These are phyloP conservation scores for Indicator indicator DNA, from an alignment of 2,113 vertebrate genomes.

Conservation along the genomic window DNA sequence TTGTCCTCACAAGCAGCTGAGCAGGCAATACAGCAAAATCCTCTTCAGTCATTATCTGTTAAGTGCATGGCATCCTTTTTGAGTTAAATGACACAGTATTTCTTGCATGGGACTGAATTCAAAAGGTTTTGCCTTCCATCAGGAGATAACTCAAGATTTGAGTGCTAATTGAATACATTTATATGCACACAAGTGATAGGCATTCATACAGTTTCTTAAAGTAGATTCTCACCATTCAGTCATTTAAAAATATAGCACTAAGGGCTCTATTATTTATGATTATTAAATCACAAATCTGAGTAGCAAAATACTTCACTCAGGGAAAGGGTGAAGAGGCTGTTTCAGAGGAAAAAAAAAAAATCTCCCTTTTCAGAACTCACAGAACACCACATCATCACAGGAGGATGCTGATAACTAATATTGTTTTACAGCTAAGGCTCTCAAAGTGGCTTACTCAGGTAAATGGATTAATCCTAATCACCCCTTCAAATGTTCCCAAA, in stretches of 20 bases:
- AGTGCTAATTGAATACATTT: conserved; percentile 73
- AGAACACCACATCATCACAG: neutral
- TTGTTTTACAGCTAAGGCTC: conserved; percentile 22
- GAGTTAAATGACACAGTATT: conserved; percentile 70
- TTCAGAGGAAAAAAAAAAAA: conserved; percentile 38
- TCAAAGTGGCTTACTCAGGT: conserved; percentile 8
- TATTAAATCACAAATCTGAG: conserved; percentile 72
- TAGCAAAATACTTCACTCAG: conserved; percentile 69
- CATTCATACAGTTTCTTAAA: conserved; percentile 69
- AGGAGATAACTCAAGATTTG: conserved; percentile 70
- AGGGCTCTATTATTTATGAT: conserved; percentile 70
- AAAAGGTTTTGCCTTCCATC: conserved; percentile 70
- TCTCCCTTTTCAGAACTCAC: conserved; percentile 20
- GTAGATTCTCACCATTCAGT: conserved; percentile 69
- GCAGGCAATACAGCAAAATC: conserved; percentile 68
- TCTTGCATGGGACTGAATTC: conserved; percentile 67
- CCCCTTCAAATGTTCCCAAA: conserved; percentile 6
- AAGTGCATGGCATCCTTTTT: conserved; percentile 71
- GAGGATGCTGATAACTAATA: conserved; percentile 29
- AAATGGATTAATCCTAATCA: conserved; percentile 41
- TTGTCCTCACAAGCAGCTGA: conserved; percentile 65
- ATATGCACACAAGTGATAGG: conserved; percentile 71
- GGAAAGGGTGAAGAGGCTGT: conserved; percentile 44
- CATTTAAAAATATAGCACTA: conserved; percentile 69
- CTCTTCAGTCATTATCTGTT: conserved; percentile 70